Evolutionary conservation across 2,113 vertebrate species (phyloP), one percentile per base, ranked within the genome.

Genomic region (Ifrita kowaldi): DNA sequence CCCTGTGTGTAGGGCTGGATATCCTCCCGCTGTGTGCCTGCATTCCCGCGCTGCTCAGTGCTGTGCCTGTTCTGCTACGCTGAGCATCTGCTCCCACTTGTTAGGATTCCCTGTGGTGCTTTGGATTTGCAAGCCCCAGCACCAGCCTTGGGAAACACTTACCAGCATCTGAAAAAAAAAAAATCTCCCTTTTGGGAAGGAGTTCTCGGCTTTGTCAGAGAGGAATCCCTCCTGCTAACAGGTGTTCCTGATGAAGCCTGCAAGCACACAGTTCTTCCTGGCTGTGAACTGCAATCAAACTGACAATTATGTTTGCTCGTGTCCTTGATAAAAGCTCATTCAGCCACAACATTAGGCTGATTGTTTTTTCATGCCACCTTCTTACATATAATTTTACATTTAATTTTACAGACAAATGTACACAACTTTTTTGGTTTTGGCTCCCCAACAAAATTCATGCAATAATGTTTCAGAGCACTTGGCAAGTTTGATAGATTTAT

Each of bases 1-100:
- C 1, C 11, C 13, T 0, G 0, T 7, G 24, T 5, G 9, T 1
- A 53, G 71, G 49, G 44, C 52, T 30, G 47, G 55, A 27, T 27
- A 49, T 32, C 2, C 13, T n/a, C 79, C 22, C 1, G 2, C 76
- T n/a, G 16, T 2, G n/a, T 33, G 74, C 11, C 39, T n/a, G 32
- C n/a, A 24, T 8, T 55, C 65, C 60, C 76, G 35, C 3, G 4
- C 50, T 13, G 22, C 64, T 49, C 55, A 11, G 28, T 2, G 35
- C 64, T 28, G 33, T 0, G 0, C 15, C 1, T 9, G 41, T 5
- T 46, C 69, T 6, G 26, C 50, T 76, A 19, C 9, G 3, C 14
- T 30, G 39, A 6, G 39, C 1, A 0, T 5, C 41, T 47, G 22
- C 50, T 93, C 28, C 6, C 0, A 14, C 42, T n/a, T 13, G 15